Evolutionary conservation across 1,140 invertebrate species (phyloP).

Genomic region (Ridgeia piscesae): DNA sequence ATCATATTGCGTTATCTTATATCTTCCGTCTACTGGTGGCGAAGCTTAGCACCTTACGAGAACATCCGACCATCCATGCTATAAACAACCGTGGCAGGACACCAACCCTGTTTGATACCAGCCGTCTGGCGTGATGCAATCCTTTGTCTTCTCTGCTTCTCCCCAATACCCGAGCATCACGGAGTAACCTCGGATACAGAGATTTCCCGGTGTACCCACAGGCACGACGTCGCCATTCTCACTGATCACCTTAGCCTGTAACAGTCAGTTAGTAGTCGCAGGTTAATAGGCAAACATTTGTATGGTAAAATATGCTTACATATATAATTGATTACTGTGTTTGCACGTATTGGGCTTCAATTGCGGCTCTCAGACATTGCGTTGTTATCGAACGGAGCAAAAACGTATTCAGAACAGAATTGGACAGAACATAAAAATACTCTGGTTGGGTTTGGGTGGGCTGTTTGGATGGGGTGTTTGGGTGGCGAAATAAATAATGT

Average conservation of each 20-base stretch:
- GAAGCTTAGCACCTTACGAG: no score
- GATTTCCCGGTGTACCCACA: slow-evolving; percentile 76
- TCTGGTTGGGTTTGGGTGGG: no score
- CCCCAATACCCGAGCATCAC: slow-evolving; percentile 86
- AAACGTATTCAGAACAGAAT: no score
- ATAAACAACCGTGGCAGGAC: no score
- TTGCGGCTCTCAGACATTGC: not conserved
- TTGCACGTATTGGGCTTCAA: not conserved
- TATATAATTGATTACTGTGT: not conserved
- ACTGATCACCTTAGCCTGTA: slow-evolving; percentile 72
- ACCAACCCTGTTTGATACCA: slow-evolving; percentile 91
- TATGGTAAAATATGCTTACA: not conserved
- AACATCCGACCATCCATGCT: no score
- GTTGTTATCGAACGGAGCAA: no score
- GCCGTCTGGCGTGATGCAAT: slow-evolving; percentile 69
- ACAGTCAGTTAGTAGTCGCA: not conserved
- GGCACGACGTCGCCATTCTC: slow-evolving; percentile 71
- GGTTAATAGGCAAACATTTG: no score
- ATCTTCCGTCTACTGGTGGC: no score
- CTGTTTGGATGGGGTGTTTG: no score
- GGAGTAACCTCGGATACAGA: slow-evolving; percentile 78
- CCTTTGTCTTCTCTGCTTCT: slow-evolving; percentile 77
- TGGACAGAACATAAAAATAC: no score
- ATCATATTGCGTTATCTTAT: no score
- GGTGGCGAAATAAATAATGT: no score